Conservation (phyloP, 2,113 vertebrate genomes). For the Oreochromis spilurus region DNA sequence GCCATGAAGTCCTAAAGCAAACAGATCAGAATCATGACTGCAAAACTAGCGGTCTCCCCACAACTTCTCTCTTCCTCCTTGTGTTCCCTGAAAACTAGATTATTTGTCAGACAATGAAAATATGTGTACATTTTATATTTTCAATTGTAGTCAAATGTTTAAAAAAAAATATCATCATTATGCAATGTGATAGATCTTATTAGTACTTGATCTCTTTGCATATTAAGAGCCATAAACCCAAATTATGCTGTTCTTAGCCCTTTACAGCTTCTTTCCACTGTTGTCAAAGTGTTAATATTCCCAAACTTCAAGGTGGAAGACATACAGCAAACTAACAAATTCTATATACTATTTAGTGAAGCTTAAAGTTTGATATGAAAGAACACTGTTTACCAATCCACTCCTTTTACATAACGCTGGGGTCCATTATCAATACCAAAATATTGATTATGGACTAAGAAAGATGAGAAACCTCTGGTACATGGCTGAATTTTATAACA, state of each 20-base stretch:
- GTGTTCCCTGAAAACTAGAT: background rate
- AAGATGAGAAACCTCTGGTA: background rate
- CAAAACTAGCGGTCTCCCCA: background rate
- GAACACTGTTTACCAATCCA: background rate
- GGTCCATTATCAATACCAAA: background rate
- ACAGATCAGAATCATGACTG: background rate
- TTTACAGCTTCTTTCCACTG: too few relatives aligned
- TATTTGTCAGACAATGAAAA: background rate
- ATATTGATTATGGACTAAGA: background rate
- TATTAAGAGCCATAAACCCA: background rate
- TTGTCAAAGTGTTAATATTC: background rate
- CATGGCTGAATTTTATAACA: background rate
- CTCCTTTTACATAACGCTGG: background rate
- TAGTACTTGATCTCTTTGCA: background rate
- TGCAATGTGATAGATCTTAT: background rate
- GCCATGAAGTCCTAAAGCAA: conserved; percentile 8
- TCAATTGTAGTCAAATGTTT: background rate
- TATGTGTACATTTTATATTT: background rate
- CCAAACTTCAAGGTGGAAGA: background rate
- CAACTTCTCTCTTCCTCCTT: background rate
- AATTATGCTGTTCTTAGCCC: background rate
- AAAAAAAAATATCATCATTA: background rate
- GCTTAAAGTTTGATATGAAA: background rate
- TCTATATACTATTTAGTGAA: background rate
- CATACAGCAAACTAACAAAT: background rate